Conservation (phyloP, 2,797 vertebrate species). For the Gymnodraco acuticeps region DNA sequence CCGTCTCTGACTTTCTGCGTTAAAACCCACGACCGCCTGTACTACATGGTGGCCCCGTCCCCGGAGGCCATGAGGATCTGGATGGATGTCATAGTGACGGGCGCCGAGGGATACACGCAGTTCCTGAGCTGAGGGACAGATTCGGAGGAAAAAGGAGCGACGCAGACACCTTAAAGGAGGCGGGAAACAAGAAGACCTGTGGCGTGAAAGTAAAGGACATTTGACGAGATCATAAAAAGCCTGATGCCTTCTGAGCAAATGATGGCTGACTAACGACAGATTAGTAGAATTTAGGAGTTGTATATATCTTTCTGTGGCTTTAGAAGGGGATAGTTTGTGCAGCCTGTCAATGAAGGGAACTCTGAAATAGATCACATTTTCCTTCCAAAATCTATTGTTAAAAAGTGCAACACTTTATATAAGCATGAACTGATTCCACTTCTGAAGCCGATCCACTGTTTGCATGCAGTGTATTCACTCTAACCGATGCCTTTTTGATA, state of each 20-base stretch:
- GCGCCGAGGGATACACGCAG: slow-evolving; percentile 96
- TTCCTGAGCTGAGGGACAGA: slow-evolving; percentile 91
- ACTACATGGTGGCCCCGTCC: slow-evolving; percentile 97
- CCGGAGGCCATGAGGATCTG: slow-evolving; percentile 98
- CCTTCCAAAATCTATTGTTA: slow-evolving; percentile 38
- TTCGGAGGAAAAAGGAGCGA: no score
- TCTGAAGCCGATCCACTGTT: slow-evolving; percentile 17
- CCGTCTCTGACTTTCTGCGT: slow-evolving; percentile 96
- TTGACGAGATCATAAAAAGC: slow-evolving; percentile 35
- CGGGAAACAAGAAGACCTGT: neutral
- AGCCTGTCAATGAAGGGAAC: slow-evolving; percentile 33
- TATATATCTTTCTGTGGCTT: slow-evolving; percentile 49
- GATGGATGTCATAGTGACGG: slow-evolving; percentile 99
- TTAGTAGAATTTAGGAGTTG: slow-evolving; percentile 33
- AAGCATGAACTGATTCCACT: slow-evolving; percentile 63
- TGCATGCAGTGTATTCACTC: slow-evolving; percentile 60
- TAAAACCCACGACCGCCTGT: slow-evolving; percentile 97
- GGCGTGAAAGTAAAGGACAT: slow-evolving; percentile 28
- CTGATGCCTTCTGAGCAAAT: slow-evolving; percentile 52
- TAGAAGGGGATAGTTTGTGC: slow-evolving; percentile 23
- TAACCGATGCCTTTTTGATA: slow-evolving; percentile 66
- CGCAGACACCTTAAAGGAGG: no score
- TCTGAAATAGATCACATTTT: slow-evolving; percentile 32
- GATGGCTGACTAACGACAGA: slow-evolving; percentile 47
- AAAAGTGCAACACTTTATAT: slow-evolving; percentile 41